A percentile compares a stretch with the other conserved stretches of the same genome.
These are phyloP conservation scores for Zapornia atra DNA, from an alignment of 2,113 vertebrate species.

Conservation along the genomic window DNA sequence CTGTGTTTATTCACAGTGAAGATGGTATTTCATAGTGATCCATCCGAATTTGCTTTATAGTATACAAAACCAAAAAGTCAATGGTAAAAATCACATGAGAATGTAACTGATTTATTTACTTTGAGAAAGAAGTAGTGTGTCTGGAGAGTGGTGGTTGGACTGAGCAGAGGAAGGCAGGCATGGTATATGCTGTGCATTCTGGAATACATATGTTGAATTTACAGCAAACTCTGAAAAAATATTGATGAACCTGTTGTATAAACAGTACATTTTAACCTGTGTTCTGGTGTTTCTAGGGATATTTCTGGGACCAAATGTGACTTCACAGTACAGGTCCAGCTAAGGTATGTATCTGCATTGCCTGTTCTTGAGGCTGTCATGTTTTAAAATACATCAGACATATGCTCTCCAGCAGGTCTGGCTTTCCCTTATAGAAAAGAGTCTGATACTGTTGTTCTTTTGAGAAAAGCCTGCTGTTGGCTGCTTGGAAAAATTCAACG, in stretches of 20 bases:
- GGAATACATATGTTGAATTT: background rate
- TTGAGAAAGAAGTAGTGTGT: background rate
- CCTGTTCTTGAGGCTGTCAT: background rate
- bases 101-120: background rate
- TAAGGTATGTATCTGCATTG: constrained; percentile 81
- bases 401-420: background rate
- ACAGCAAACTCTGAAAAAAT: background rate
- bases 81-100: background rate
- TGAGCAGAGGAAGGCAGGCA: background rate
- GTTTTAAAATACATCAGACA: background rate
- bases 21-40: background rate
- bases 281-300: constrained; percentile 83
- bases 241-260: background rate
- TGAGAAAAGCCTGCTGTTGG: background rate
- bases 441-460: background rate
- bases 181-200: fast-evolving
- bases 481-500: background rate
- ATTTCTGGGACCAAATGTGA: constrained; percentile 99
- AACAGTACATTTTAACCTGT: background rate
- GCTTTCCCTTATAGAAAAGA: background rate
- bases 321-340: constrained; percentile 98
- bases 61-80: background rate
- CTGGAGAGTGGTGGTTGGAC: background rate
- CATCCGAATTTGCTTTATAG: background rate
- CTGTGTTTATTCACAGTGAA: background rate